A percentile compares a stretch with the other conserved stretches of the same genome.
These are phyloP conservation scores for Zaprionus gabonicus DNA, from an alignment of 1,140 invertebrate genomes.

Conservation along the genomic window DNA sequence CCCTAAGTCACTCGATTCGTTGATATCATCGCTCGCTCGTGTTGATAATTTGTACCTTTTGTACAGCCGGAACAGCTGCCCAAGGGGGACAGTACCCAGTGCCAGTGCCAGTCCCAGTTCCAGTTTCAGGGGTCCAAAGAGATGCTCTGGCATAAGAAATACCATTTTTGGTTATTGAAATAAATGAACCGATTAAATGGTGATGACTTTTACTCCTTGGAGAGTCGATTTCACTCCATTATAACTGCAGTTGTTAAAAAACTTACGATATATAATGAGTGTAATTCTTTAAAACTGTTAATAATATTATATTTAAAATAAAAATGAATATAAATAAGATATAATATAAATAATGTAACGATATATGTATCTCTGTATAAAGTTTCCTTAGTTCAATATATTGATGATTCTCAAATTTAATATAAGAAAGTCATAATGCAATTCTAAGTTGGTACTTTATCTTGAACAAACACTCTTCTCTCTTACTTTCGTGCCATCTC, in stretches of 20 bases:
- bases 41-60: slow-evolving; percentile 54
- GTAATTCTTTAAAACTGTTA: too few relatives aligned
- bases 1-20: slow-evolving; percentile 27
- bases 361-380: neutral
- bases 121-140: neutral
- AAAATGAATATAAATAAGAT: too few relatives aligned
- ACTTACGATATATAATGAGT: neutral
- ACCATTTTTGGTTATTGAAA: neutral
- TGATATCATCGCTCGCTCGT: slow-evolving; percentile 40
- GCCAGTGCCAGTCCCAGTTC: neutral
- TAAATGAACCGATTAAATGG: neutral
- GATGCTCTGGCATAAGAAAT: slow-evolving; percentile 3
- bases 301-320: too few relatives aligned
- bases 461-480: too few relatives aligned
- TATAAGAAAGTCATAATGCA: neutral
- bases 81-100: neutral
- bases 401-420: too few relatives aligned
- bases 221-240: neutral
- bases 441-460: neutral
- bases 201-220: neutral
- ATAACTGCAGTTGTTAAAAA: neutral
- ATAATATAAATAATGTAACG: too few relatives aligned
- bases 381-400: neutral
- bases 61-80: slow-evolving; percentile 32
- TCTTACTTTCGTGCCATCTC: neutral